phyloP scores from a whole-genome alignment of 2,888 invertebrate genomes.

The Cerceris rybyensis region DNA sequence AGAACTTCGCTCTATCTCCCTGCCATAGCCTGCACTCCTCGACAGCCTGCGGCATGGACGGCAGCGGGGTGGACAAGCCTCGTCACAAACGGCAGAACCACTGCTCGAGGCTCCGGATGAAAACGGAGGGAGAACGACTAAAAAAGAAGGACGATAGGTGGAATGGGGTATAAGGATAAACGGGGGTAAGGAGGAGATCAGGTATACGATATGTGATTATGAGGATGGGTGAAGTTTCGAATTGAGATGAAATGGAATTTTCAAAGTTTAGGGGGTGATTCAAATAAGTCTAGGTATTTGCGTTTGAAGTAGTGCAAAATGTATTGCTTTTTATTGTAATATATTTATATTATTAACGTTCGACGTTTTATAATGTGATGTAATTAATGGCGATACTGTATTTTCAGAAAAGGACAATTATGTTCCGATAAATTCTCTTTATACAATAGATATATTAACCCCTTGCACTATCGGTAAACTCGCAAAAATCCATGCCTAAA shows the following conservation, averaged over 20 bases:
- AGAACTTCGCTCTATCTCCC: conserved; percentile 67
- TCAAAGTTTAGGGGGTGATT: background rate
- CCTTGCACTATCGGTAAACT: no score
- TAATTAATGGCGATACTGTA: no score
- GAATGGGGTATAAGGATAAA: background rate
- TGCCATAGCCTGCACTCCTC: conserved; percentile 30
- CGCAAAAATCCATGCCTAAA: no score
- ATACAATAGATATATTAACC: no score
- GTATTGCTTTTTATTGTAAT: no score
- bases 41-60: conserved; percentile 65
- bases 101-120: conserved; percentile 24
- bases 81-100: conserved; percentile 56
- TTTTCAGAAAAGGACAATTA: no score
- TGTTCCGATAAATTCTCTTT: no score
- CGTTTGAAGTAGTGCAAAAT: no score
- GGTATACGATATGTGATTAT: conserved; percentile 79
- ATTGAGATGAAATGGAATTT: conserved; percentile 69
- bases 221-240: conserved; percentile 78
- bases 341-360: no score
- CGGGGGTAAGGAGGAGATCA: conserved; percentile 53
- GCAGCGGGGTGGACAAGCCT: conserved; percentile 62
- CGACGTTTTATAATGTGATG: no score
- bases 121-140: conserved; percentile 19
- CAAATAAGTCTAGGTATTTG: no score
- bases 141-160: conserved; percentile 6